Evolutionary conservation across 2,113 vertebrate species (phyloP), one percentile per base, ranked within the genome.

Genomic region (Zootoca vivipara): DNA sequence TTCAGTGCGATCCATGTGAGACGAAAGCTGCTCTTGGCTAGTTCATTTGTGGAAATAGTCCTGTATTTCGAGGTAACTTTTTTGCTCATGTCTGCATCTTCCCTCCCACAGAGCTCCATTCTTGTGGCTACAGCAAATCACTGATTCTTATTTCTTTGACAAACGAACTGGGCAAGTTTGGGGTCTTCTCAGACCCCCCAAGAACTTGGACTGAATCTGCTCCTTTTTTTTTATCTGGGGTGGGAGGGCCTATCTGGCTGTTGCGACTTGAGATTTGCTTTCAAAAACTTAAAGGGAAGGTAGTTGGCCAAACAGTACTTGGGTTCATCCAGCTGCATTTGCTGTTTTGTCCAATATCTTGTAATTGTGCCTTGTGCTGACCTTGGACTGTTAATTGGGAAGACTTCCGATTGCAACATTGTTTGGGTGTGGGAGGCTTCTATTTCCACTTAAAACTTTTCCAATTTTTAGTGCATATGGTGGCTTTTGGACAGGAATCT

Each of bases 31-130:
- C 98, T 97, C 97, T 97, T 97, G 97, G 97, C 97, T 98, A 98
- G 97, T 95, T 97, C 97, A 97, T 94, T 94, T 97, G 96, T 96
- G 97, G 97, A 98, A 96, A 96, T 98, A 98, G 97, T 96, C 97
- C 97, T 97, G 96, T 98, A 96, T 96, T 95, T 94, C 96, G 97
- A 97, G 98, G 98, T 98, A 98, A 97, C 97, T 96, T 96, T 97
- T 98, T 97, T 97, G 97, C 97, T 98, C 96, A 94, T 97, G 98
- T 97, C 98, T 97, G 97, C 97, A 97, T 97, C 96, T 97, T 97
- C 97, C 93, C 95, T 94, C 91, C 93, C 85, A 88, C 93, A 94
- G 91, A 94, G 94, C 92, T 95, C 90, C 81, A 85, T 87, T 83
- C 73, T 88, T 78, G 73, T 78, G 81, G 87, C 87, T 83, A 83